Evolutionary conservation across 2,113 vertebrate species (phyloP), one percentile per base, ranked within the genome.

Genomic region (Mesoclemmys tuberculata): DNA sequence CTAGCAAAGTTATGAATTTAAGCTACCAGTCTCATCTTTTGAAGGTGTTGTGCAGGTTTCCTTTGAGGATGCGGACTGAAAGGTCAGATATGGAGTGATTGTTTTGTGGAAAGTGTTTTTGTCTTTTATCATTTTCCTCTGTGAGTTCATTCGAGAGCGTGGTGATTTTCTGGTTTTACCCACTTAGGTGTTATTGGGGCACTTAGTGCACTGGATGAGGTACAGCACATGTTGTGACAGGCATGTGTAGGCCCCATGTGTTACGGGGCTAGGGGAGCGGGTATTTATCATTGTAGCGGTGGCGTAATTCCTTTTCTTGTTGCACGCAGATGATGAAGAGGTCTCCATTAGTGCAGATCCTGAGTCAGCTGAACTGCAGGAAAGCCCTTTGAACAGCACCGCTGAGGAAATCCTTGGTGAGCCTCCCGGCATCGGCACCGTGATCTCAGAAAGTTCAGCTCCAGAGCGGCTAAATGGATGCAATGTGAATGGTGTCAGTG

Each of bases 271-370:
- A 14, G 51, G 16, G 51, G 51, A 16, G 16, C 14, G 18, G 9
- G n/a, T 71, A 38, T 71, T 22, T 71, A 38, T 38, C n/a, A 11
- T 38, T 71, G 64, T 38, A 22, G 35, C 78, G 52, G 54, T 9
- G 8, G 19, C 91, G 27, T 96, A 55, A 94, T 91, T 93, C 90
- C 49, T 94, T 96, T 90, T 97, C 54, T 87, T 98, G 74, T 98
- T 96, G 84, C 85, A 90, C 58, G 48, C 86, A 99, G 99, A 99
- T 98, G 99, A 99, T 89, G 99, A 99, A 97, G 99, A 99, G 88
- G 96, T 99, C 27, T 99, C 99, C 29, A 95, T 99, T 93, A 98
- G 98, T 95, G 98, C 98, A 44, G 99, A 99, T 93, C 95, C 98
- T n/a, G 98, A 98, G 84, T 96, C 97, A 88, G 96, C 97, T 38